phyloP scores from a whole-genome alignment of 2,888 invertebrate species.

The Cremastinae sp. region DNA sequence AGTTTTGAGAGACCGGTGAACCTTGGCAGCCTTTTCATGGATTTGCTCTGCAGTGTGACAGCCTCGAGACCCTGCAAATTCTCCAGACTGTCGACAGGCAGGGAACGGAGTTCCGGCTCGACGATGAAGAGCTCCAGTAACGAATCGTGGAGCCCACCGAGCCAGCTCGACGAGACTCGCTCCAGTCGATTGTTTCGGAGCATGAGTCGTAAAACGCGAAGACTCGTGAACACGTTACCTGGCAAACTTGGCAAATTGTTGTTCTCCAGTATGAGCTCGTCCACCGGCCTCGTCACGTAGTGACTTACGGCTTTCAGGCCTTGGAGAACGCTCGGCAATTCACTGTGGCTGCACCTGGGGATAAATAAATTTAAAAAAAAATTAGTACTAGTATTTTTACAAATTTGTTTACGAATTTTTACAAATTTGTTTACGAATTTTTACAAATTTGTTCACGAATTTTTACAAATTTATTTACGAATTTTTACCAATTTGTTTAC shows the following conservation, averaged over 20 bases:
- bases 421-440: constrained; percentile 2
- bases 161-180: constrained; percentile 90
- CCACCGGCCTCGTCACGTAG: constrained; percentile 87
- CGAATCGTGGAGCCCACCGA: constrained; percentile 88
- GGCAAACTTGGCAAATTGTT: constrained; percentile 93
- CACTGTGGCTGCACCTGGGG: constrained; percentile 95
- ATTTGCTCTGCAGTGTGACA: constrained; percentile 89
- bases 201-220: constrained; percentile 90
- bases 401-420: neutral
- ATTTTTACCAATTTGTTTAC: too few relatives aligned
- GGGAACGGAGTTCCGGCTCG: constrained; percentile 89
- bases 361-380: neutral
- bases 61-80: constrained; percentile 90
- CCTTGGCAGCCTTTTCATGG: constrained; percentile 88
- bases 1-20: constrained; percentile 87
- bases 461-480: too few relatives aligned
- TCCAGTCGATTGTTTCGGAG: constrained; percentile 91
- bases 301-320: constrained; percentile 87
- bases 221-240: constrained; percentile 88
- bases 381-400: too few relatives aligned
- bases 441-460: too few relatives aligned
- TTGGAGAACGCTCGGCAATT: constrained; percentile 88
- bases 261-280: constrained; percentile 93
- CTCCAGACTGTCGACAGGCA: constrained; percentile 89
- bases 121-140: constrained; percentile 92